Base-by-base conservation (phyloP, 2,797 vertebrate genomes). In the Phalanger gymnotis region DNA sequence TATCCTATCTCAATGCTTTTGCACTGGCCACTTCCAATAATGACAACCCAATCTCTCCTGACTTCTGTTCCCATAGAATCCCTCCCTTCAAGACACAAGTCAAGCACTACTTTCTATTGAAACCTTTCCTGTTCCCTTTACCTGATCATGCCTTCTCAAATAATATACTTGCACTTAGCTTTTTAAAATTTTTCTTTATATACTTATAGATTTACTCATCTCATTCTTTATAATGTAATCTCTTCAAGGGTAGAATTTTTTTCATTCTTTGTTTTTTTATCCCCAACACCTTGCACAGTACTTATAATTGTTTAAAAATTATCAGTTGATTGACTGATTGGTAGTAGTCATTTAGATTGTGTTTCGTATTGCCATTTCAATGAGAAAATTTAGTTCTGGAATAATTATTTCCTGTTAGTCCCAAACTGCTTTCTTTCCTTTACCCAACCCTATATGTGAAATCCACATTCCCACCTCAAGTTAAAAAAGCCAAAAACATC, bases 351-450 rank as follows among this genome's bases (percentile, higher is more conserved):
- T 53, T 51, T 51, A 87, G 47, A 81, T 81, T 73, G 5, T 31
- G 31, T 40, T 73, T 40, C 34, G 47, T 40, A 81, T 81, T 87
- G 25, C 40, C 34, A 61, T 87, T 66, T 90, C 47, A 90, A 87
- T 40, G 56, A 90, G 51, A 95, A 2, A 92, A 1, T 3, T 34
- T 55, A 25, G 2, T 51, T 19, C 51, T 90, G 51, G 91, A 52
- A 19, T 0, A 90, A 16, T 31, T 22, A 2, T 11, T 95, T 92
- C 51, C 51, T 89, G 4, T 47, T 55, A 51, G 92, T 94, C 47
- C 11, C 91, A 94, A 54, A 89, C 9, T 53, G 66, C 30, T 47
- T 14, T 30, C 53, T 73, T 81, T 54, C 61, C n/a, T 95, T 96
- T 31, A 92, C 2, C 27, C 73, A 12, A 19, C 4, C 28, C 53